These are phyloP conservation scores for Chrysolophus pictus DNA, from an alignment of 2,797 vertebrate genomes.

Conservation along the genomic window DNA sequence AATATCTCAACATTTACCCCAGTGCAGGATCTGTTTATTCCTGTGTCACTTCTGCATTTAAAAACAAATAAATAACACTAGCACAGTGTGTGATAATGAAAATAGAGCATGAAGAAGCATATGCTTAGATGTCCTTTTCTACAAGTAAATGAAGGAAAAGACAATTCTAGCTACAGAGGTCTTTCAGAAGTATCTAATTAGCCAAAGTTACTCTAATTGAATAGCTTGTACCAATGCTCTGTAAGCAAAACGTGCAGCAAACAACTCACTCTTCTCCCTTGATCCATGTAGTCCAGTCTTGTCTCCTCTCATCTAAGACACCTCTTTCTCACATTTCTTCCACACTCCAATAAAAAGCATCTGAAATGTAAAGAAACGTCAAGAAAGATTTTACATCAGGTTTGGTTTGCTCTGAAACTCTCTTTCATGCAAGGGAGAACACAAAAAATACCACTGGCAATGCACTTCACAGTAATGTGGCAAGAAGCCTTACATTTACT, in stretches of 20 bases:
- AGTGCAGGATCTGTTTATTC: not conserved
- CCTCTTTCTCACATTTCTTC: not conserved
- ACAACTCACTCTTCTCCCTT: not conserved
- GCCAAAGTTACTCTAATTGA: not conserved
- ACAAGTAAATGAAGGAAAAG: not conserved
- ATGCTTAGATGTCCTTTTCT: not conserved
- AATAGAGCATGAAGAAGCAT: not conserved
- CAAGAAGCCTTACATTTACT: too few relatives aligned
- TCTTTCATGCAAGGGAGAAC: too few relatives aligned
- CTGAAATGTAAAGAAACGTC: not conserved
- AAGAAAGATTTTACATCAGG: not conserved
- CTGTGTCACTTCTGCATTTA: not conserved
- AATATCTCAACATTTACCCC: not conserved
- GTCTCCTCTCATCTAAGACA: not conserved
- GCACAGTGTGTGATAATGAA: not conserved
- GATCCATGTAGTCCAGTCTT: not conserved
- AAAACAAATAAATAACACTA: not conserved
- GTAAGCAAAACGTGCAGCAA: not conserved
- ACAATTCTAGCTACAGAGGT: not conserved
- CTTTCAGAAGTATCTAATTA: not conserved
- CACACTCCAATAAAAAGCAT: not conserved
- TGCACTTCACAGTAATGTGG: too few relatives aligned
- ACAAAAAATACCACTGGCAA: too few relatives aligned
- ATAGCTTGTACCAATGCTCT: not conserved
- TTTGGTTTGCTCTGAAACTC: not conserved